Percentiles rank a stretch among this genome's conserved stretches.
Evolutionary conservation across 2,888 invertebrate species (phyloP).

Genomic region (Standfussiana lucernea): DNA sequence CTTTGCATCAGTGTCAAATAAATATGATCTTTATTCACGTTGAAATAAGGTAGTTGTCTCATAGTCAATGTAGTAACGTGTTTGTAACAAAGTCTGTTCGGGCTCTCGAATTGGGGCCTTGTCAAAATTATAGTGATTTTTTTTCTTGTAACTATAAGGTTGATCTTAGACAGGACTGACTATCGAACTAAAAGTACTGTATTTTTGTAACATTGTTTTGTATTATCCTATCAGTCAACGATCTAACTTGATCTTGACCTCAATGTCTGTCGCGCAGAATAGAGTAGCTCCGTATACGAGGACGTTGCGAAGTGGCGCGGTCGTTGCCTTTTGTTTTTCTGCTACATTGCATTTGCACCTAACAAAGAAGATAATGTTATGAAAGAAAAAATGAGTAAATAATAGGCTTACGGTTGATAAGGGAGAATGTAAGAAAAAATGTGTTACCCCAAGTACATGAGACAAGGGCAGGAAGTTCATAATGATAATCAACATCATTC

Average conservation of each 20-base stretch:
- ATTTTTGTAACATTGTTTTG: not conserved
- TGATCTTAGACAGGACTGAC: not conserved
- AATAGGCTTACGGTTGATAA: too few species aligned
- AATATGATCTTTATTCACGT: not conserved
- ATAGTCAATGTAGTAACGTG: too few species aligned
- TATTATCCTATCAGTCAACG: conserved; percentile 16
- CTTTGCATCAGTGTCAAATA: not conserved
- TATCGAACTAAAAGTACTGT: not conserved
- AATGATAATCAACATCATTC: too few species aligned
- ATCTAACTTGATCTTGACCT: conserved; percentile 40
- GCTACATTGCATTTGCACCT: too few species aligned
- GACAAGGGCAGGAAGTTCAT: too few species aligned
- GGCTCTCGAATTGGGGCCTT: too few species aligned
- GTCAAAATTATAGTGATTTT: not conserved
- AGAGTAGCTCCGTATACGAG: not conserved
- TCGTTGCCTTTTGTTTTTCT: conserved; percentile 9
- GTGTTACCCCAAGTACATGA: too few species aligned
- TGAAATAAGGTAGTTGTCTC: too few species aligned
- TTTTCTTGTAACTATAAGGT: not conserved
- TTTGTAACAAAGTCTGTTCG: too few species aligned
- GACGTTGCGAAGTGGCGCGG: not conserved
- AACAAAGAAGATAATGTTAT: not conserved
- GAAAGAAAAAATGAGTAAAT: too few species aligned
- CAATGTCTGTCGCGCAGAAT: not conserved
- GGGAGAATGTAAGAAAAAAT: too few species aligned